phyloP scores from a whole-genome alignment of 30 jellyfish, hydroid and myxozoan genomes.

The Morbakka virulenta region DNA sequence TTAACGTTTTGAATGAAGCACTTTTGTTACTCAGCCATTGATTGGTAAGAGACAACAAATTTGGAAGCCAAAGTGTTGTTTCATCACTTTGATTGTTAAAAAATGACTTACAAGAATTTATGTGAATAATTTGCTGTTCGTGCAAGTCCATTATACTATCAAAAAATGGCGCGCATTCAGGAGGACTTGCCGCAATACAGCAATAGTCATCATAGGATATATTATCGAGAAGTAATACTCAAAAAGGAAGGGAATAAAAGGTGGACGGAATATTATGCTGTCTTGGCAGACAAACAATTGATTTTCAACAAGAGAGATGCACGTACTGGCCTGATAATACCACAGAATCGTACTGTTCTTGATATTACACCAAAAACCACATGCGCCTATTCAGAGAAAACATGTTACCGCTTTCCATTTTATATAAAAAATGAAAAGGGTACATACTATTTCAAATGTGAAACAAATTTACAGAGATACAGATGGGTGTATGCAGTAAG shows the following conservation, averaged over 20 bases:
- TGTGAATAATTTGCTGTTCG: no score
- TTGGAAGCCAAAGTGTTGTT: no score
- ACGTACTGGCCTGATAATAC: conserved; percentile 52
- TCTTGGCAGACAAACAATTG: conserved; percentile 40
- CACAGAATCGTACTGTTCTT: conserved; percentile 67
- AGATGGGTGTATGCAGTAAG: conserved; percentile 94
- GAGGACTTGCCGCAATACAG: background rate
- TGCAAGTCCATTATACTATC: no score
- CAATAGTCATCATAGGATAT: conserved; percentile 5
- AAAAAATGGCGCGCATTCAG: background rate
- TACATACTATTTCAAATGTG: conserved; percentile 78
- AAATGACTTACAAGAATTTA: no score
- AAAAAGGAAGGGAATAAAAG: conserved; percentile 74
- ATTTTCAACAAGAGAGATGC: conserved; percentile 65
- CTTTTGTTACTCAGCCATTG: no score
- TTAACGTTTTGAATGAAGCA: no score
- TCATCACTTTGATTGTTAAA: no score
- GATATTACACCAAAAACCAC: conserved; percentile 65
- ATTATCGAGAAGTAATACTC: conserved; percentile 75
- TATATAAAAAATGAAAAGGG: conserved; percentile 64
- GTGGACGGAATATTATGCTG: conserved; percentile 97
- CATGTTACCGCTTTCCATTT: conserved; percentile 95
- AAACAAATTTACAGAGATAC: conserved; percentile 92
- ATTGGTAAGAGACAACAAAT: no score
- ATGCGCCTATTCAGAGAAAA: conserved; percentile 66